These are phyloP conservation scores for Sphaerophoria taeniata DNA, from an alignment of 2,888 invertebrate genomes.

Conservation along the genomic window DNA sequence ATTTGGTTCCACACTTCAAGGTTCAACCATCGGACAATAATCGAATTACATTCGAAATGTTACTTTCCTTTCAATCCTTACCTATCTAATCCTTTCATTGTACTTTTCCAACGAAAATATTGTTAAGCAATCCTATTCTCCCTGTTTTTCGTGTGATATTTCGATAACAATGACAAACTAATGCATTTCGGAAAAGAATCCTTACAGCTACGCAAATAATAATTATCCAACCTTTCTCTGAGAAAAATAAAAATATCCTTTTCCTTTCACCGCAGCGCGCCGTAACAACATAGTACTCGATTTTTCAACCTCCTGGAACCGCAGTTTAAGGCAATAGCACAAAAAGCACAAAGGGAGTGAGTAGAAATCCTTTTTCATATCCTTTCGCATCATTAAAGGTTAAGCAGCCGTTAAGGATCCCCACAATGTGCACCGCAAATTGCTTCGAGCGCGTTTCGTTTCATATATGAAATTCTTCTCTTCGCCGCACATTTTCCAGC, in stretches of 20 bases:
- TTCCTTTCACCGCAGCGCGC: neutral
- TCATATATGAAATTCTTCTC: constrained; percentile 43
- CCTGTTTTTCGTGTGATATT: constrained; percentile 2
- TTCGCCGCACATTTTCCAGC: constrained; percentile 39
- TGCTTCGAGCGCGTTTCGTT: constrained; percentile 63
- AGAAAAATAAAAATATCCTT: constrained; percentile 20
- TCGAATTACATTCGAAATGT: constrained; percentile 46
- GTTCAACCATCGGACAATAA: constrained; percentile 57
- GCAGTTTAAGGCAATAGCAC: constrained; percentile 3
- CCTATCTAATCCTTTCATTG: constrained; percentile 57
- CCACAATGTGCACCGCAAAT: constrained; percentile 73
- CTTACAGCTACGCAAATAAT: constrained; percentile 59
- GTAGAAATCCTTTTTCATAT: constrained; percentile 60
- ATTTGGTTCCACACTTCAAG: constrained; percentile 62
- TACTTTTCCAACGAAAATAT: too few species aligned
- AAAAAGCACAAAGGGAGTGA: constrained; percentile 19
- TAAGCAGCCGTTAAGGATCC: constrained; percentile 74
- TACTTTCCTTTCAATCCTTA: constrained; percentile 16
- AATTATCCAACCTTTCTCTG: constrained; percentile 60
- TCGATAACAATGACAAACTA: neutral
- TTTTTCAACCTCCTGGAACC: neutral
- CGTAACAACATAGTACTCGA: neutral
- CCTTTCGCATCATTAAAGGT: constrained; percentile 67
- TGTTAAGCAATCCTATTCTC: neutral
- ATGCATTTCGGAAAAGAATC: constrained; percentile 44